Evolutionary conservation across 2,888 invertebrate species (phyloP), one percentile per base, ranked within the genome.

Genomic region (Thera obeliscata): DNA sequence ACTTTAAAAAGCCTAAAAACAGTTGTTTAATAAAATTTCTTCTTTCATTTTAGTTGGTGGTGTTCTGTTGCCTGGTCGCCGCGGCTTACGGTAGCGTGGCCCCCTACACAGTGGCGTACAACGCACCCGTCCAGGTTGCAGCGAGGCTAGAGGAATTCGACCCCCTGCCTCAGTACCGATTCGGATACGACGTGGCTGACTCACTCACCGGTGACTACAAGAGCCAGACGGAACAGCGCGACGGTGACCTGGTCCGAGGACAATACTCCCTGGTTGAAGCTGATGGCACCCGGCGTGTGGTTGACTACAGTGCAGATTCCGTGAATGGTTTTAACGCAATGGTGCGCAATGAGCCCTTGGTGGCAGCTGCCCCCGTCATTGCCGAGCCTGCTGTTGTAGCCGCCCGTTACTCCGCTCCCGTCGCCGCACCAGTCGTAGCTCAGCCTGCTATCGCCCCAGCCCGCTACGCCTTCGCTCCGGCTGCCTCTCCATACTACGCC

Each of bases 91-190:
- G 88, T 71, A 90, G 91, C 78, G 87, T 82, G 61, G 85, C 88
- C 55, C 85, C 86, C 33, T 61, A 79, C 41, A 85, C 84, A 9
- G 84, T 86, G 35, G 69, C 66, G 8, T 49, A 64, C 58, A 54
- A n/a, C 55, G 68, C 64, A 8, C 61, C 62, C 8, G 61, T 62
- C 81, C 61, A 50, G 11, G 83, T 87, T 3, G 85, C 87, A 1
- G 89, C 90, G 7, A 82, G 87, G 46, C 76, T 90, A 2, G 91
- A 90, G 69, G 87, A 94, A 67, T 94, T 93, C 79, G 95, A 95
- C 79, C 91, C 94, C 0, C 80, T 90, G 58, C 95, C 95, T 0
- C 95, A 95, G 80, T 96, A 96, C 84, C 82, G 84, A 70, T 93
- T 87, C 69, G 93, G 90, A 50, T 93, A 93, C 74, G 82, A 88